These are phyloP conservation scores for Dendrocopos noguchii DNA, from an alignment of 2,113 vertebrate species.

Conservation along the genomic window DNA sequence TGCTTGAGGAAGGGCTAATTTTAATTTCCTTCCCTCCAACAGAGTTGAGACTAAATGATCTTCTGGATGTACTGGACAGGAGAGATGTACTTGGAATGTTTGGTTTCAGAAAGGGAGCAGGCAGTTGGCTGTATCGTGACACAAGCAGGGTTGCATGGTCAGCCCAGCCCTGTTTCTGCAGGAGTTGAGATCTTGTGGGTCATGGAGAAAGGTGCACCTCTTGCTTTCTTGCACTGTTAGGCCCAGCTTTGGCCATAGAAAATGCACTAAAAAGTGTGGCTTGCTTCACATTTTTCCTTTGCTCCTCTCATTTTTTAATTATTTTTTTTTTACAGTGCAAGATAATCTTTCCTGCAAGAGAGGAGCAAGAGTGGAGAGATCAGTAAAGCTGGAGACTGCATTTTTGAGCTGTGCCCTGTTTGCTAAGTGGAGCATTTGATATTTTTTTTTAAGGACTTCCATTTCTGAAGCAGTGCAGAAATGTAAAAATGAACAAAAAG, in stretches of 20 bases:
- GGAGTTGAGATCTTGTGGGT: not conserved
- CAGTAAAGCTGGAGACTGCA: not conserved
- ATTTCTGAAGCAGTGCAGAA: not conserved
- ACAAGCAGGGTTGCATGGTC: accelerated
- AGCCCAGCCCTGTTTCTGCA: not conserved
- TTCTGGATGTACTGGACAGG: not conserved
- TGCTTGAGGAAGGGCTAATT: not conserved
- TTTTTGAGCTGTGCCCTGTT: not conserved
- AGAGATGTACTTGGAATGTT: not conserved
- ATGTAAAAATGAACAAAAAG: not conserved
- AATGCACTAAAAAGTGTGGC: not conserved
- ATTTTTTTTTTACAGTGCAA: not conserved
- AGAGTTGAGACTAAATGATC: not conserved
- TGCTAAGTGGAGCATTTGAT: not conserved
- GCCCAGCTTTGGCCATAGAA: not conserved
- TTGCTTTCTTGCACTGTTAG: not conserved
- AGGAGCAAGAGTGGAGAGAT: not conserved
- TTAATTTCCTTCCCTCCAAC: not conserved
- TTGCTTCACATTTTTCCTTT: not conserved
- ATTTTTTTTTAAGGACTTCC: not conserved
- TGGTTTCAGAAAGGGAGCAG: accelerated
- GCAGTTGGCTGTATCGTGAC: accelerated
- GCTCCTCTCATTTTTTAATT: not conserved
- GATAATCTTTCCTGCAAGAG: not conserved
- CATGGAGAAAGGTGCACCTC: not conserved